Conservation (phyloP, 2,888 invertebrate species). For the Caenorhabditis imperialis region DNA sequence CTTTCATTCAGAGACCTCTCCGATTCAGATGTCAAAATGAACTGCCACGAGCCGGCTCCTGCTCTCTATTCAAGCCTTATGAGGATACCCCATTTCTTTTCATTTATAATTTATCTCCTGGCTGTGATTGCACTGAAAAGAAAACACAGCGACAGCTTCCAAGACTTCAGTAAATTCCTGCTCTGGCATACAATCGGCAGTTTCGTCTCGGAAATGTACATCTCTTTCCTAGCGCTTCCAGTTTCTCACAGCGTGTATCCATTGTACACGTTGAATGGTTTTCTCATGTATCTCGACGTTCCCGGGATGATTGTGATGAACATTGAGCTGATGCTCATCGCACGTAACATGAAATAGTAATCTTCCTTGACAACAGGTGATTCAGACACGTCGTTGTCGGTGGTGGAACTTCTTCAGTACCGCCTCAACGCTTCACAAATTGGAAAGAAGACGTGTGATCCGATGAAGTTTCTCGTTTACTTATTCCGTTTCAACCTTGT, state of each 20-base stretch:
- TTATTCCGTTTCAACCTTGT: conserved; percentile 16
- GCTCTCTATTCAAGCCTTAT: conserved; percentile 7
- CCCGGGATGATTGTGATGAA: conserved; percentile 9
- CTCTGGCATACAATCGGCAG: conserved; percentile 36
- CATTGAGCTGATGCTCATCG: conserved; percentile 7
- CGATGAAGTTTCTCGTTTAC: conserved; percentile 14
- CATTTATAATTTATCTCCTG: conserved; percentile 5
- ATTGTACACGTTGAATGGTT: conserved; percentile 3
- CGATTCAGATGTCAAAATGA: not conserved
- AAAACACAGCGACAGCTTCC: conserved; percentile 18
- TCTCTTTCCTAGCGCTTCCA: conserved; percentile 20
- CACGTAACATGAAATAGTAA: conserved; percentile 12
- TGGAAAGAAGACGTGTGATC: conserved; percentile 2
- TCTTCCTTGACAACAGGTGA: not conserved
- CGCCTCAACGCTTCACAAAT: conserved; percentile 18
- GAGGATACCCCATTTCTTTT: conserved; percentile 15
- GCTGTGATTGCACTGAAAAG: conserved; percentile 4
- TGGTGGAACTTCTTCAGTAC: conserved; percentile 15
- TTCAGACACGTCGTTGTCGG: conserved; percentile 20
- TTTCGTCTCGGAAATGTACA: conserved; percentile 27
- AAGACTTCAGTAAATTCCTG: conserved; percentile 23
- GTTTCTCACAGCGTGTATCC: not conserved
- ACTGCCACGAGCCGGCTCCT: conserved; percentile 18
- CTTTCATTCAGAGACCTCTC: not conserved
- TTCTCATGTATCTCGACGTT: conserved; percentile 23